Evolutionary conservation across 2,797 vertebrate genomes (phyloP), one percentile per base, ranked within the genome.

Genomic region (Okamejei kenojei): DNA sequence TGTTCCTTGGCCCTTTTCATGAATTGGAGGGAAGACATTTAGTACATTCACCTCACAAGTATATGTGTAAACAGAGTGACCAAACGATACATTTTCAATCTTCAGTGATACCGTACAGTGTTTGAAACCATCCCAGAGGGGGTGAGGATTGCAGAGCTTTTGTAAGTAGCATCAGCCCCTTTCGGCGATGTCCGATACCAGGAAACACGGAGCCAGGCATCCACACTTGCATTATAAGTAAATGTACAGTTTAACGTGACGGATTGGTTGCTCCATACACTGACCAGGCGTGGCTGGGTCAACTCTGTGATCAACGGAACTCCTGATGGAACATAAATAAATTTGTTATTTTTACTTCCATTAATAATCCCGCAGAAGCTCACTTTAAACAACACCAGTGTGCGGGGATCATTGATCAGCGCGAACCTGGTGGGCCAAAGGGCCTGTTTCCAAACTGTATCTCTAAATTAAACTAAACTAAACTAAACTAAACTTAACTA

Each of bases 101-200:
- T 23, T 68, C 61, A 88, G 84, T 35, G 63, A 35, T 35, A 1
- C 7, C 17, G 7, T 8, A 68, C 84, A 88, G 61, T 1, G 63
- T 0, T 8, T 68, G 1, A 88, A 68, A 35, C 17, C 17, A 68
- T 8, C n/a, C n/a, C 1, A 63, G 10, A n/a, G 0, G 35, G 21
- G 7, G 7, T 88, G 7, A 88, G n/a, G 63, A 58, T 1, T n/a
- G 13, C 90, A 92, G 11, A 11, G 11, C 38, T 11, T 0, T 45
- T 8, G 19, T 35, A 5, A 13, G 0, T 0, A n/a, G 0, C 13
- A 15, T 29, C 10, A 6, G 45, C 5, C 0, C 0, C 0, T 2
- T 7, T 0, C 1, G 9, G 38, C 7, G 38, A 29, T 5, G 4
- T 54, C 35, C 21, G 11, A 7, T 74, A 7, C 71, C 71, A 92